Percentiles rank a stretch among this genome's conserved stretches.
These are phyloP conservation scores for Phrixothrix hirtus DNA, from an alignment of 2,888 invertebrate species.

Conservation along the genomic window DNA sequence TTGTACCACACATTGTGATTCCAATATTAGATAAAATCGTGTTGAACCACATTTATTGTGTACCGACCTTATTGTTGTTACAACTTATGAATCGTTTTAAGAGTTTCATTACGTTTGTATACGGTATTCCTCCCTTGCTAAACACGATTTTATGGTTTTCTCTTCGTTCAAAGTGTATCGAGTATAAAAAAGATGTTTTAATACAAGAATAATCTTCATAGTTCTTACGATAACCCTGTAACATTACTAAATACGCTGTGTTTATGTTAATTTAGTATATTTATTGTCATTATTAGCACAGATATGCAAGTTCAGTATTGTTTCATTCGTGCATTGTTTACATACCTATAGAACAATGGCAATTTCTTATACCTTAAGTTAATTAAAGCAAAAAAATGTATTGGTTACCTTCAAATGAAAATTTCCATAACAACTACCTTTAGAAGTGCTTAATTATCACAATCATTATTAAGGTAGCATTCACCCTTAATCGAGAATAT, in stretches of 20 bases:
- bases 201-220: slow-evolving; percentile 12
- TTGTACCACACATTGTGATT: slow-evolving; percentile 23
- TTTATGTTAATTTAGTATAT: slow-evolving; percentile 25
- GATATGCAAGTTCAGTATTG: slow-evolving; percentile 16
- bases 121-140: neutral
- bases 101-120: neutral
- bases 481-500: no score
- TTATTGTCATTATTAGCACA: slow-evolving; percentile 19
- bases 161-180: neutral
- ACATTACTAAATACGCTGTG: slow-evolving; percentile 24
- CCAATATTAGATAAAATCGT: slow-evolving; percentile 24
- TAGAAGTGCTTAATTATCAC: no score
- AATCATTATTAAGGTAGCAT: no score
- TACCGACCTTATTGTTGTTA: slow-evolving; percentile 18
- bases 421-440: no score
- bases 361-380: neutral
- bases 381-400: neutral
- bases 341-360: slow-evolving; percentile 14
- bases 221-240: slow-evolving; percentile 21
- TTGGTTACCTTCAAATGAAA: no score
- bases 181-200: slow-evolving; percentile 6
- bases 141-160: neutral
- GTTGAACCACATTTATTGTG: slow-evolving; percentile 24
- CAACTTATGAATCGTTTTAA: slow-evolving; percentile 15
- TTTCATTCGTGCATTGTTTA: slow-evolving; percentile 13